Evolutionary conservation across 2,113 vertebrate genomes (phyloP).

Genomic region (Lepisosteus oculatus): DNA sequence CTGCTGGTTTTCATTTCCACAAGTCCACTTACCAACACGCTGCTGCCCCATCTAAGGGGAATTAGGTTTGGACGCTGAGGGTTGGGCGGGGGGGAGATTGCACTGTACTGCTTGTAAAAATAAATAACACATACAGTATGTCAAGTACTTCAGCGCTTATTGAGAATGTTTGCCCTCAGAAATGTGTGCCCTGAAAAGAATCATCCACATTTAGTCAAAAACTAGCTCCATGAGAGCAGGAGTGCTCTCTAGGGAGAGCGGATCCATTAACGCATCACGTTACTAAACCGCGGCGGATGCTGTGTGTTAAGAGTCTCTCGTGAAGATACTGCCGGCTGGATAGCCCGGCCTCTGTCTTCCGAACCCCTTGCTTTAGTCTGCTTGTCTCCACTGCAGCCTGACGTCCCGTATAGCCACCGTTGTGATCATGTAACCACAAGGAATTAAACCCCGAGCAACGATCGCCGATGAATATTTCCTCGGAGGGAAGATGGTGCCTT

Average conservation of each 20-base stretch:
- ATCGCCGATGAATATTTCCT: not conserved
- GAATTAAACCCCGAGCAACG: not conserved
- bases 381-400: not conserved
- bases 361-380: not conserved
- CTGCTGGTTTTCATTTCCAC: conserved; percentile 23
- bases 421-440: not conserved
- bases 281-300: not conserved
- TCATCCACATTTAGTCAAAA: no score
- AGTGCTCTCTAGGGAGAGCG: not conserved
- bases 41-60: conserved; percentile 19
- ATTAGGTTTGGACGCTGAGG: no score
- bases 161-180: no score
- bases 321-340: no score
- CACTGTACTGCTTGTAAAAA: not conserved
- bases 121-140: no score
- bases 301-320: not conserved
- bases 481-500: no score
- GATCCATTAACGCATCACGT: conserved; percentile 13
- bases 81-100: not conserved
- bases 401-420: not conserved
- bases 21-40: conserved; percentile 20
- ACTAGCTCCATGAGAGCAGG: not conserved
- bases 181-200: no score
- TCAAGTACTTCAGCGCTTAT: no score
- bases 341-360: not conserved